A percentile compares a stretch with the other conserved stretches of the same genome.
Conservation (phyloP, 30 jellyfish, hydroid and myxozoan genomes). For the Mastigias papua region DNA sequence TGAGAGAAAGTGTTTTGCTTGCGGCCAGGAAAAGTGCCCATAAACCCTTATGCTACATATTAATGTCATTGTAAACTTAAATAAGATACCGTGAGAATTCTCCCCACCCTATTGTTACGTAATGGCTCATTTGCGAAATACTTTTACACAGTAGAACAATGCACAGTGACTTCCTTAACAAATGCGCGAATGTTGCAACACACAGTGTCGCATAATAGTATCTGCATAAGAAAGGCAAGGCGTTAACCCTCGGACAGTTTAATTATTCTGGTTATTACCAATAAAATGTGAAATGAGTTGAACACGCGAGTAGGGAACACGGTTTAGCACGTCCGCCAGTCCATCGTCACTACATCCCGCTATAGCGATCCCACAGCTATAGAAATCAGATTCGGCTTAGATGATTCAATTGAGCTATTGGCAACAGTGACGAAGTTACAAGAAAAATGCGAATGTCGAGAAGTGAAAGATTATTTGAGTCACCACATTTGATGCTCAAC, state of each 20-base stretch:
- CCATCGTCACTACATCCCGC: not conserved
- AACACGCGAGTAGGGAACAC: not conserved
- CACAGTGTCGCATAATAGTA: not conserved
- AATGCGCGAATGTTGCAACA: constrained; percentile 5
- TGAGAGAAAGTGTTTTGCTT: not conserved
- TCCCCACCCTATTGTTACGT: constrained; percentile 17
- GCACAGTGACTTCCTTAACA: not conserved
- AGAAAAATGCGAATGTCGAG: not conserved
- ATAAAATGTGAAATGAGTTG: not conserved
- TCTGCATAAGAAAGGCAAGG: not conserved
- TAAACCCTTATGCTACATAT: not conserved
- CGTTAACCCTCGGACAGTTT: not conserved
- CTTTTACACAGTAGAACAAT: not conserved
- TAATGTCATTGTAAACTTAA: not conserved
- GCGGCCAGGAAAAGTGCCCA: not conserved
- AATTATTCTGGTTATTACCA: not conserved
- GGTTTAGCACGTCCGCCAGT: not conserved
- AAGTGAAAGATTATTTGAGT: not conserved
- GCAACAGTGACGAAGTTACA: not conserved
- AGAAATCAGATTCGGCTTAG: not conserved
- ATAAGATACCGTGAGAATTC: not conserved
- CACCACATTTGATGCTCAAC: constrained; percentile 4
- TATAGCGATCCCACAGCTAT: not conserved
- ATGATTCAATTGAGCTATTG: not conserved
- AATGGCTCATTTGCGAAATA: not conserved